A percentile compares a stretch with the other conserved stretches of the same genome.
phyloP scores from a whole-genome alignment of 1,140 invertebrate genomes.

The Aricia agestis region DNA sequence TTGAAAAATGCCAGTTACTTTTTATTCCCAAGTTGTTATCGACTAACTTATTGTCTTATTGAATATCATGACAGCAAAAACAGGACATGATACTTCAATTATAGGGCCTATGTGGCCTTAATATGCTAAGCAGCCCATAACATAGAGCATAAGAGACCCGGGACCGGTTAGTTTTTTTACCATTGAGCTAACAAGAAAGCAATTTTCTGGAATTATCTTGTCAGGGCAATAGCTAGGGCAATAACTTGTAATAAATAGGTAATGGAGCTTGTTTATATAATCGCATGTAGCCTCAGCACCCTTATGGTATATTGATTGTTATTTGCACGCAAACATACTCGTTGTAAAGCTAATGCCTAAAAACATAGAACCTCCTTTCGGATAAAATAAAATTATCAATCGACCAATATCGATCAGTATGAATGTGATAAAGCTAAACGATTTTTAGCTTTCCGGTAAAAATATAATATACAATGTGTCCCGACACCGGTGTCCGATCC shows the following conservation, averaged over 20 bases:
- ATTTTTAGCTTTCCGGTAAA: too few relatives aligned
- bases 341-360: background rate
- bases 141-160: background rate
- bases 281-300: constrained; percentile 22
- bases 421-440: too few relatives aligned
- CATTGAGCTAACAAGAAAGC: constrained; percentile 19
- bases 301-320: background rate
- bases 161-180: constrained; percentile 21
- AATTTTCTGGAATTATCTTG: constrained; percentile 35
- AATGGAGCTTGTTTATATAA: constrained; percentile 34
- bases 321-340: background rate
- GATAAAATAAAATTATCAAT: too few relatives aligned
- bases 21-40: background rate
- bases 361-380: background rate
- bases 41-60: background rate
- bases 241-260: constrained; percentile 31
- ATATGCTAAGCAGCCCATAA: background rate
- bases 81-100: background rate
- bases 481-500: too few relatives aligned
- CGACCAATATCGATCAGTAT: too few relatives aligned
- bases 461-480: too few relatives aligned
- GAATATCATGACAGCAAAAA: background rate
- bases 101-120: background rate
- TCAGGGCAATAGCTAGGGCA: constrained; percentile 28
- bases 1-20: background rate